Evolutionary conservation across 2,113 vertebrate genomes (phyloP), one percentile per base, ranked within the genome.

Genomic region (Hemichromis elongatus): DNA sequence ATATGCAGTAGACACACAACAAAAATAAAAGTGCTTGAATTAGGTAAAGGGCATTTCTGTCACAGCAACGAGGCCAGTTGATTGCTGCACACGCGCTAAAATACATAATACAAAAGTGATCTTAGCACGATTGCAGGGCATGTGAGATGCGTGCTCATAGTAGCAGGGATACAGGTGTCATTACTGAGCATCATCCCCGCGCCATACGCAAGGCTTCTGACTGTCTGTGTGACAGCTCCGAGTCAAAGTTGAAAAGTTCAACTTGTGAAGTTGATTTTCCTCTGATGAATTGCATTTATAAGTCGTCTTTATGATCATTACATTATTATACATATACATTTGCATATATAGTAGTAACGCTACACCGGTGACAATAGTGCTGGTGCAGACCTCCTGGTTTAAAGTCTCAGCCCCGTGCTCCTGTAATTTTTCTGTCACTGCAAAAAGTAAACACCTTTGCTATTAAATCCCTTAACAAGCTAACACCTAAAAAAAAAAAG

Each of bases 381-480:
- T 33, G 10, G 14, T 63, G 55, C 61, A 55, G 63, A 84, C 77
- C 55, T 77, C 82, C 79, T 80, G 82, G 66, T 82, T 78, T 63
- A n/a, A 61, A 79, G 77, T 84, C 81, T 24, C 10, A 16, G 28
- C 59, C 26, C 80, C 79, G 82, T 82, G 88, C 70, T 89, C 86
- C 86, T 83, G 88, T 80, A 26, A 92, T 81, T 94, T 92, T 92
- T 90, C 95, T 95, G 94, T 94, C 94, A 94, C 24, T 96, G 92
- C 94, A 91, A 91, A 37, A 95, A 93, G 91, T 96, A 96, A 96
- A 96, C 94, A 95, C 94, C 93, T 95, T 92, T 89, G 56, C 90
- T 92, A 92, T 93, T 94, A 94, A 94, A 93, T 94, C 91, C 78
- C 90, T 95, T 97, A 96, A 96, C 95, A 90, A 97, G 94, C 95